Percentiles rank a stretch among this genome's conserved stretches.
Conservation (phyloP, 2,113 vertebrate genomes). For the Atrichornis clamosus region DNA sequence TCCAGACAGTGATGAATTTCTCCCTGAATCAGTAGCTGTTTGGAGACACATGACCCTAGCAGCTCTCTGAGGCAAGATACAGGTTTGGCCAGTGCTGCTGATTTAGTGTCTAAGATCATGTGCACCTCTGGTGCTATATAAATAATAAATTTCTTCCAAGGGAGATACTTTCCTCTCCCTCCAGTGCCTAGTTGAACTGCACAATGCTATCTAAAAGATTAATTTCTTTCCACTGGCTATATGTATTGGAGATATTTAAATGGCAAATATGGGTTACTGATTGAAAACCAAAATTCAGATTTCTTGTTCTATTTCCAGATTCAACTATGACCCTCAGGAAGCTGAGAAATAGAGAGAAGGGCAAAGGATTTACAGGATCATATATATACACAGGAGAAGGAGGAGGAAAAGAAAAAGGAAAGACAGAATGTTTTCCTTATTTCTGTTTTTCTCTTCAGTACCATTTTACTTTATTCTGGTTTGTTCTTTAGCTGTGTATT, state of each 20-base stretch:
- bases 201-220: neutral
- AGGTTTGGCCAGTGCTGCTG: neutral
- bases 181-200: neutral
- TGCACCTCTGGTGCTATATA: neutral
- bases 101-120: neutral
- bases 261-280: neutral
- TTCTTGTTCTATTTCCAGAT: neutral
- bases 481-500: neutral
- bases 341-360: neutral
- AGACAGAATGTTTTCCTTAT: neutral
- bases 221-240: neutral
- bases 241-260: neutral
- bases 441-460: neutral
- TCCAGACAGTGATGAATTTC: neutral
- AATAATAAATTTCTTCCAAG: neutral
- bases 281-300: neutral
- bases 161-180: neutral
- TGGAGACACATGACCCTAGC: neutral
- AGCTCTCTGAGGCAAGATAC: neutral
- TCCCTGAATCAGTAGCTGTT: rapidly evolving
- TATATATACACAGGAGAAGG: neutral
- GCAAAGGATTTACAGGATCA: neutral
- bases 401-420: neutral
- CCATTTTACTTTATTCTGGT: neutral
- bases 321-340: neutral